Evolutionary conservation across 2,113 vertebrate genomes (phyloP).

Genomic region (Suncus etruscus): DNA sequence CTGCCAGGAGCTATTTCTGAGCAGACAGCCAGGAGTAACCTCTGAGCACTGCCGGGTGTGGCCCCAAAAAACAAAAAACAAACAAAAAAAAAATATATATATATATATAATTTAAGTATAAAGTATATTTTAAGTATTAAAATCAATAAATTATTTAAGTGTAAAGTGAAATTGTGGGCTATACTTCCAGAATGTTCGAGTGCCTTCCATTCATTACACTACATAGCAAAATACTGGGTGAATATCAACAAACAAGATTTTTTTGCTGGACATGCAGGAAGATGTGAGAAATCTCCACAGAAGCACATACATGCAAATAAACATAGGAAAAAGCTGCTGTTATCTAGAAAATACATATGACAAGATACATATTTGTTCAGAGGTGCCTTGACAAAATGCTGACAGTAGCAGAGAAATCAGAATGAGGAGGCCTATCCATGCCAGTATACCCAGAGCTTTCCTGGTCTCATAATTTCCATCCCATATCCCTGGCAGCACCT

Average conservation of each 20-base stretch:
- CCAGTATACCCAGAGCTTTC: not conserved
- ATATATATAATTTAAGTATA: too few relatives aligned
- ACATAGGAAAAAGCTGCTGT: not conserved
- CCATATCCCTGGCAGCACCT: not conserved
- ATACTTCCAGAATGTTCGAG: not conserved
- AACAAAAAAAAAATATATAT: too few relatives aligned
- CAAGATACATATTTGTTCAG: not conserved
- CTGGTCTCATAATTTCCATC: not conserved
- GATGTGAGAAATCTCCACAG: not conserved
- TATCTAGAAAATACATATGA: not conserved
- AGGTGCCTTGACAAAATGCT: not conserved
- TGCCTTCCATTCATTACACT: not conserved
- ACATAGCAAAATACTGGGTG: not conserved
- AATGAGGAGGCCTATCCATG: not conserved
- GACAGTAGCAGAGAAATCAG: not conserved
- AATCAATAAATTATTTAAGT: not conserved
- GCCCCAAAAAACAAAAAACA: too few relatives aligned
- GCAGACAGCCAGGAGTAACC: too few relatives aligned
- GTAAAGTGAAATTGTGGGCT: constrained; percentile 32
- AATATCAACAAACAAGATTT: constrained; percentile 23
- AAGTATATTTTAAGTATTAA: too few relatives aligned
- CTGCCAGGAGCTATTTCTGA: too few relatives aligned
- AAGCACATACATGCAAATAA: not conserved
- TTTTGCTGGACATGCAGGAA: not conserved
- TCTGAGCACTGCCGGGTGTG: too few relatives aligned